Evolutionary conservation across 1,140 invertebrate genomes (phyloP), one percentile per base, ranked within the genome.

Genomic region (Solen grandis): DNA sequence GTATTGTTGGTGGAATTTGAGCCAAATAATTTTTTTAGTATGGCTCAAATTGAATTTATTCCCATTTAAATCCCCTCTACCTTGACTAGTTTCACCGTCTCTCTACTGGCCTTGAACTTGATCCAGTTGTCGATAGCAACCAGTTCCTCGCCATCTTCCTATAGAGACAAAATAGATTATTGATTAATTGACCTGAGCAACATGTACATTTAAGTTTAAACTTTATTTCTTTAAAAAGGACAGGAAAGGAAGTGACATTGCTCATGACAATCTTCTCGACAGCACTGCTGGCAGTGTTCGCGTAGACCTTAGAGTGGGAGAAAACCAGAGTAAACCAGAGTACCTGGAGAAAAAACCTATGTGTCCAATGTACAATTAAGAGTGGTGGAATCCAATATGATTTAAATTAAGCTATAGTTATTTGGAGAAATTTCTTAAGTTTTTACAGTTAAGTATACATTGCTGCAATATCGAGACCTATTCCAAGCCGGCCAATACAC

Each of bases 51-150:
- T 10, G 8, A 65, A 8, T 33, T 38, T 38, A 36, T 2, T 27
- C 14, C 35, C 41, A 13, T 38, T 3, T 38, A 5, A 8, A 16
- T 31, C 19, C 14, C 22, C 31, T 10, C 29, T 90, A 94, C 94
- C 83, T 94, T 90, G 31, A 92, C 90, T 2, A 92, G 83, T 25
- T 91, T 79, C 22, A 94, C 94, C 1, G 94, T 94, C 82, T 96
- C 94, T 77, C 94, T 94, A 85, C 96, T 94, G 0, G 96, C 95
- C 89, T 95, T 94, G 86, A 97, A 95, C 87, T 95, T 94, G 38
- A 97, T 96, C 96, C 96, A 97, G 8, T 96, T 96, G 89, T 96
- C 95, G 16, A 93, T 90, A 10, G 88, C 87, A n/a, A 93, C 88
- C 29, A 86, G 83, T 33, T 90, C 81, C 29, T 84, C 80, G 14